phyloP scores from a whole-genome alignment of 2,888 invertebrate genomes.

The Trachelus troglodyta region DNA sequence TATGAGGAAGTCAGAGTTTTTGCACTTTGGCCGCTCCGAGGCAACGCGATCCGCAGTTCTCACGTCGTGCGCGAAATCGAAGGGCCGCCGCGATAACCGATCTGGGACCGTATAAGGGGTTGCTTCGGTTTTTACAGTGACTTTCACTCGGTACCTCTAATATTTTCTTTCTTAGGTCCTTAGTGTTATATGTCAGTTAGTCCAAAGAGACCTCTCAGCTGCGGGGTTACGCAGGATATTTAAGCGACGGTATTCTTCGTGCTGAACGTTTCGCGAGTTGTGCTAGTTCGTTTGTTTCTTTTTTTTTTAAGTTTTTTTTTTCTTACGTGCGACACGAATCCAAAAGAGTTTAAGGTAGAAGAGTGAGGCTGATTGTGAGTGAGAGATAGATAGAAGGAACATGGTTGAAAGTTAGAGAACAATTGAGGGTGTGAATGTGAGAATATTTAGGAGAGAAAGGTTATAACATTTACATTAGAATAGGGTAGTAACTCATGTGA shows the following conservation, averaged over 20 bases:
- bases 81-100: background rate
- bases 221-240: slow-evolving; percentile 1
- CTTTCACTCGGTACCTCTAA: slow-evolving; percentile 4
- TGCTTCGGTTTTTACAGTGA: slow-evolving; percentile 25
- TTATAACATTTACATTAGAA: background rate
- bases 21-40: background rate
- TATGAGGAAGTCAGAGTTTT: background rate
- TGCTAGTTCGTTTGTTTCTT: slow-evolving; percentile 11
- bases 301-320: background rate
- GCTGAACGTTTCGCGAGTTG: background rate
- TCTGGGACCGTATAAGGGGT: background rate
- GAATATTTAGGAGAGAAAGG: background rate
- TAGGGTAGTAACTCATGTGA: slow-evolving; percentile 25
- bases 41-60: background rate
- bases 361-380: slow-evolving; percentile 10
- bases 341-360: slow-evolving; percentile 5
- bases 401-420: background rate
- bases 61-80: background rate
- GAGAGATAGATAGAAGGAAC: slow-evolving; percentile 13
- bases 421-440: background rate
- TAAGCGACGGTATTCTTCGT: slow-evolving; percentile 4
- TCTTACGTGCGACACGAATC: slow-evolving; percentile 9
- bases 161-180: slow-evolving; percentile 10
- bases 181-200: slow-evolving; percentile 26
- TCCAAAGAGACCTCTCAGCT: slow-evolving; percentile 33